phyloP scores from a whole-genome alignment of 1,140 invertebrate species.

The Agrilus planipennis region DNA sequence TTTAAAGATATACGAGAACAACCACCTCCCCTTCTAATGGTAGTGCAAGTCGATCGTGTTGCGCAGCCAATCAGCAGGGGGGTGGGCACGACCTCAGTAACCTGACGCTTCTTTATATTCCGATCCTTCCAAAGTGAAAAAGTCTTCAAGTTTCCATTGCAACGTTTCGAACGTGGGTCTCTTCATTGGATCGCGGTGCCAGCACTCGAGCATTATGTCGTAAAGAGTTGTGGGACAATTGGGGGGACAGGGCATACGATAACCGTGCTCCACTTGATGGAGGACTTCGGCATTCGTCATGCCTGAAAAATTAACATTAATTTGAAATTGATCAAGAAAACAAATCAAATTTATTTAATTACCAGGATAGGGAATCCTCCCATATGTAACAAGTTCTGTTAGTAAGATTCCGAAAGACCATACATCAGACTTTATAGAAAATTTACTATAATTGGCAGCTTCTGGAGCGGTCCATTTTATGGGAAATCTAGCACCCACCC shows the following conservation, averaged over 20 bases:
- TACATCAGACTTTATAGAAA: conserved; percentile 99
- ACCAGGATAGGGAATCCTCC: conserved; percentile 93
- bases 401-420: conserved; percentile 99
- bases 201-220: conserved; percentile 98
- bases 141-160: conserved; percentile 99
- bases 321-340: background rate
- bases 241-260: conserved; percentile 95
- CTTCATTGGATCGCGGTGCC: conserved; percentile 98
- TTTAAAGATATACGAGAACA: too few relatives aligned
- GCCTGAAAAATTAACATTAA: conserved; percentile 45
- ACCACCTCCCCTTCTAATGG: conserved; percentile 32
- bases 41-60: conserved; percentile 32
- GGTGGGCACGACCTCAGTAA: conserved; percentile 66
- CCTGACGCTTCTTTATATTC: conserved; percentile 98
- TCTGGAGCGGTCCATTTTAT: conserved; percentile 98
- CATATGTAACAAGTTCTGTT: conserved; percentile 95
- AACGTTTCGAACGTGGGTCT: conserved; percentile 98
- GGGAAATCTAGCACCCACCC: conserved; percentile 81
- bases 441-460: conserved; percentile 97
- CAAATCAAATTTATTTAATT: conserved; percentile 16
- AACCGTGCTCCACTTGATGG: conserved; percentile 98
- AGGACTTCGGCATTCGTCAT: conserved; percentile 99
- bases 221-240: conserved; percentile 86
- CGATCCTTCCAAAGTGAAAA: conserved; percentile 95
- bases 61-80: conserved; percentile 41